Base-by-base conservation (phyloP, 2,113 vertebrate species). In the Vireo altiloquus region DNA sequence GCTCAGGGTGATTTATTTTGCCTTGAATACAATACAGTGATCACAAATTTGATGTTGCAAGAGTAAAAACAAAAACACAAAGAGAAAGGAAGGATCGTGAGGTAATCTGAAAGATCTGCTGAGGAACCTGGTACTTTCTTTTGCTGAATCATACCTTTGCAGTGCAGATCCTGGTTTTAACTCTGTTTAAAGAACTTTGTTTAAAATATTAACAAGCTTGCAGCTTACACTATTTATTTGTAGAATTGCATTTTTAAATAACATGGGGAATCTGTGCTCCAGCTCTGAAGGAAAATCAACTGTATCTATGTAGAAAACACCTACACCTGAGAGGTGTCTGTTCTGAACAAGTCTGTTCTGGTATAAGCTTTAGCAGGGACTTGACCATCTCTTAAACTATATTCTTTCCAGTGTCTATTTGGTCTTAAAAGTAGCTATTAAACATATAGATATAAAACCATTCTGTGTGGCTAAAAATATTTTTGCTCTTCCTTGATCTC, bases 1-100 rank as follows among this genome's bases (percentile, higher is more conserved):
- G 28, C 39, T 90, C 37, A 30, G 2, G n/a, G 68, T 79, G 35
- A 44, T 90, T 74, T 92, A 27, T 96, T 96, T 87, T 91, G 74
- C 89, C 68, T 87, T 89, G 16, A 56, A 66, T 93, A 14, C 53
- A 52, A n/a, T 61, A 30, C 57, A 79, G 81, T 46, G 13, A 57
- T 82, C 12, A 6, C 2, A 1, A 47, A 35, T 66, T 65, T 30
- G 42, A 18, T 70, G 50, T 25, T 37, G 16, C 35, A 65, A 28
- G 50, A 74, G 9, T 22, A 8, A 37, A 81, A 78, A 52, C 9
- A 15, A 42, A n/a, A 68, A 8, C 13, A 21, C 11, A 30, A 30
- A 11, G 27, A 49, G 60, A 60, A 86, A 10, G 66, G 40, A 65
- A 28, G 69, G 19, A 40, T n/a, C 0, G 0, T 64, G 40, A 74